phyloP scores from a whole-genome alignment of 2,797 vertebrate species.

The Bradypus variegatus region DNA sequence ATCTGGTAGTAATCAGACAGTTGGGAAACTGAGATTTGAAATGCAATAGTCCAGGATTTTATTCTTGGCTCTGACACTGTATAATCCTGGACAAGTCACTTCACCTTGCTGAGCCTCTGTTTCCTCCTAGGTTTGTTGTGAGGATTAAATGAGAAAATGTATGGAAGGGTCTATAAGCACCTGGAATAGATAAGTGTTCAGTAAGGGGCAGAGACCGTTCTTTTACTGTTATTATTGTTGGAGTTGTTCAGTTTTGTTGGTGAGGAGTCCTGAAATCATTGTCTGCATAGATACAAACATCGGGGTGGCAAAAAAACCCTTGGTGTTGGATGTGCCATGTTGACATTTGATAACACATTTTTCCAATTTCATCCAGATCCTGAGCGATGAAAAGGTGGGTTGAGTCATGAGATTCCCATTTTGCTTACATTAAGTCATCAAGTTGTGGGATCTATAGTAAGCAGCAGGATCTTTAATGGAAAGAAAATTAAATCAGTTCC shows the following conservation, averaged over 20 bases:
- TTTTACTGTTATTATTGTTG: not conserved
- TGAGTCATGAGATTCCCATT: not conserved
- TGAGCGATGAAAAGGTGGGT: not conserved
- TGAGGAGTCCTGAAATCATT: not conserved
- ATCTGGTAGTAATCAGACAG: not conserved
- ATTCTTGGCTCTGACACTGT: not conserved
- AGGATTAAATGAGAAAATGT: not conserved
- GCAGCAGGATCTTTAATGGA: not conserved
- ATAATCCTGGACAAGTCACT: not conserved
- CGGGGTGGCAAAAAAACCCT: not conserved
- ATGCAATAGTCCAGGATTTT: not conserved
- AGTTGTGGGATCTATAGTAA: not conserved
- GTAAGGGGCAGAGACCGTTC: not conserved
- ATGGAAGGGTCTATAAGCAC: not conserved
- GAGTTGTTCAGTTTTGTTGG: not conserved
- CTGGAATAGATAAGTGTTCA: not conserved
- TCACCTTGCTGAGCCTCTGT: not conserved
- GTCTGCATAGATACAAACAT: not conserved
- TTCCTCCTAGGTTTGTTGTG: not conserved
- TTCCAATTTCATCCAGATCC: not conserved
- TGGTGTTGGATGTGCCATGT: not conserved
- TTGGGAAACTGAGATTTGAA: not conserved
- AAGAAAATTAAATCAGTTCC: not conserved
- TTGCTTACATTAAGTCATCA: not conserved
- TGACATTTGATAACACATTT: not conserved